Evolutionary conservation across 2,888 invertebrate genomes (phyloP), one percentile per base, ranked within the genome.

Genomic region (Drosophila vallismaia): DNA sequence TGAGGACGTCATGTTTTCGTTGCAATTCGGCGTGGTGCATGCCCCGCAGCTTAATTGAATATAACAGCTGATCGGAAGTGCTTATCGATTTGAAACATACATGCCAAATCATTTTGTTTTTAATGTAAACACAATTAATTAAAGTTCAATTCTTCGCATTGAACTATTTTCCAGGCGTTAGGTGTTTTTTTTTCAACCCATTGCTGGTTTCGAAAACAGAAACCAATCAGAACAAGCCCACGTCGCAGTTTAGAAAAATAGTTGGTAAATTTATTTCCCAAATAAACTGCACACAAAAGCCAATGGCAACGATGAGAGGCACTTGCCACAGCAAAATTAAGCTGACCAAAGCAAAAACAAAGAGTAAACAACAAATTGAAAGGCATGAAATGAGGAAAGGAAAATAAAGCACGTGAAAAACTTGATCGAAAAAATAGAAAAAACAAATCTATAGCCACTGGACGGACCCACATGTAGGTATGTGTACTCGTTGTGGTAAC

Each of bases 361-460:
- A 48, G 48, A 53, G 59, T 54, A 76, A 82, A 71, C 60, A 84
- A 52, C 57, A 70, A 82, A 84, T 80, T 78, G 78, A 71, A 84
- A 62, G 73, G 70, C 71, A 69, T 73, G 54, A 71, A 85, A 76
- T 72, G 57, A 46, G 67, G 68, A 71, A 63, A 53, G 46, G 36
- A 62, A 55, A 55, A 70, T 52, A 66, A 54, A 52, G 59, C 45
- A 42, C 26, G 33, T 53, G 9, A 19, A 51, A 12, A 71, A 63
- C 5, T 53, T 46, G 58, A 64, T 62, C 36, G 36, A 42, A 36
- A 29, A 10, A 24, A 24, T 29, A 3, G 38, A 31, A 36, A 36
- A 42, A 51, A 36, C 14, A 24, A 8, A 48, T 45, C 56, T 28
- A 4, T 19, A 33, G 24, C 31, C 53, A 49, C 31, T 9, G 42